A percentile compares a stretch with the other conserved stretches of the same genome.
phyloP scores from a whole-genome alignment of 2,888 invertebrate species.

The Drepanosiphum platanoidis region DNA sequence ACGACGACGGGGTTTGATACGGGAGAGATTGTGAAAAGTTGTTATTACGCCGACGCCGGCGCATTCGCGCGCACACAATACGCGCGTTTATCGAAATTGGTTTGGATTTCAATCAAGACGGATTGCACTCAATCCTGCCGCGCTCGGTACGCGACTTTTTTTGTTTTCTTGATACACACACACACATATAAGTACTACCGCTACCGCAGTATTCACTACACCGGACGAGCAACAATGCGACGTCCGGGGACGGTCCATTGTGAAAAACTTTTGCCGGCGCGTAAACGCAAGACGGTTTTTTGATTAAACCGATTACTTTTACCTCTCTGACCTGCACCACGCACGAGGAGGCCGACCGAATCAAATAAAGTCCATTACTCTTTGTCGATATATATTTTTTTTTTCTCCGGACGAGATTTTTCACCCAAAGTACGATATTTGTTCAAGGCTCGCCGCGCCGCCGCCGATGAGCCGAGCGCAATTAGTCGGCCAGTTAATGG shows the following conservation, averaged over 20 bases:
- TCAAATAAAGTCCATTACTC: constrained; percentile 60
- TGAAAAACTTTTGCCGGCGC: constrained; percentile 39
- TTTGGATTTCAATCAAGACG: constrained; percentile 57
- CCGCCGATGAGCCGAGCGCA: constrained; percentile 8
- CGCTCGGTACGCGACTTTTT: constrained; percentile 5
- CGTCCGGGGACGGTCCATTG: not conserved
- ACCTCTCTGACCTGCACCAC: constrained; percentile 46
- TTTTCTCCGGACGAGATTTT: constrained; percentile 22
- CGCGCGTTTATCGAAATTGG: constrained; percentile 44
- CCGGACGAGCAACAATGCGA: constrained; percentile 11
- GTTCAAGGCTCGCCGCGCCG: constrained; percentile 1
- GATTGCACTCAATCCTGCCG: constrained; percentile 1
- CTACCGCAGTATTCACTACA: no score
- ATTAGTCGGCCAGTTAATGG: constrained; percentile 59
- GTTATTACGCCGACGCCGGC: not conserved
- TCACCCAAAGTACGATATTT: constrained; percentile 36
- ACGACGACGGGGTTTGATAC: no score
- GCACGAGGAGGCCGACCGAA: constrained; percentile 18
- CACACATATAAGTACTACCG: not conserved
- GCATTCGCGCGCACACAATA: not conserved
- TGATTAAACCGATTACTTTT: constrained; percentile 62
- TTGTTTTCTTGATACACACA: not conserved
- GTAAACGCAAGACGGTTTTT: constrained; percentile 34
- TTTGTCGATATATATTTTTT: constrained; percentile 25
- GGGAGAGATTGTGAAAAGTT: not conserved